Evolutionary conservation across 2,888 invertebrate species (phyloP), one percentile per base, ranked within the genome.

Genomic region (Melieria crassipennis): DNA sequence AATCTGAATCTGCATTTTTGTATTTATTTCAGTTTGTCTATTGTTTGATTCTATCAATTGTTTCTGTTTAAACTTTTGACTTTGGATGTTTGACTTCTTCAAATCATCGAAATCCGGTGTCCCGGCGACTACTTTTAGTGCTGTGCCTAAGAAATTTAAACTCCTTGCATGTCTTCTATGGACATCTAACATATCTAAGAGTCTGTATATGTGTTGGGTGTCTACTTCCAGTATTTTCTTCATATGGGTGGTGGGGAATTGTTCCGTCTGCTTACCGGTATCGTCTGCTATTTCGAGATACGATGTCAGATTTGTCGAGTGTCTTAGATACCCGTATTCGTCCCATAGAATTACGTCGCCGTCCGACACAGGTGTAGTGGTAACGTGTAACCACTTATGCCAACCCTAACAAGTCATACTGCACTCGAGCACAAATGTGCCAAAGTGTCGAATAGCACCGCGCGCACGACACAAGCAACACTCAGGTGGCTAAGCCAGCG

Each of bases 251-350:
- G 9, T 9, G 50, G 50, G 50, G 11, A 50, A 50, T 50, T 50
- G 50, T 9, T 50, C 11, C 11, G 50, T 50, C 50, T 10, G 11
- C 11, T 50, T 9, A 10, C 50, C 9, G 9, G 11, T 50, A 10
- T 50, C 3, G 50, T 50, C 2, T 9, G 50, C 50, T 50, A 50
- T 64, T 5, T 64, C 64, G 7, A 7, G 50, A 50, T 42, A 52
- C 52, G n/a, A 30, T 42, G 7, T 64, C 16, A 63, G 30, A 13
- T 63, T 63, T 6, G 63, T 63, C 7, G 63, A 46, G 13, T 63
- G 48, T 16, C 30, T 47, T 30, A 64, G 42, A 16, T 64, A 64
- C 4, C 50, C 52, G 7, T 42, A 64, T 7, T 64, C 52, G 7
- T 64, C 16, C 43, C 64, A 64, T 4, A 64, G 47, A 4, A 50